Percentiles rank a stretch among this genome's conserved stretches.
phyloP scores from a whole-genome alignment of 2,797 vertebrate species.

The Helostoma temminkii region DNA sequence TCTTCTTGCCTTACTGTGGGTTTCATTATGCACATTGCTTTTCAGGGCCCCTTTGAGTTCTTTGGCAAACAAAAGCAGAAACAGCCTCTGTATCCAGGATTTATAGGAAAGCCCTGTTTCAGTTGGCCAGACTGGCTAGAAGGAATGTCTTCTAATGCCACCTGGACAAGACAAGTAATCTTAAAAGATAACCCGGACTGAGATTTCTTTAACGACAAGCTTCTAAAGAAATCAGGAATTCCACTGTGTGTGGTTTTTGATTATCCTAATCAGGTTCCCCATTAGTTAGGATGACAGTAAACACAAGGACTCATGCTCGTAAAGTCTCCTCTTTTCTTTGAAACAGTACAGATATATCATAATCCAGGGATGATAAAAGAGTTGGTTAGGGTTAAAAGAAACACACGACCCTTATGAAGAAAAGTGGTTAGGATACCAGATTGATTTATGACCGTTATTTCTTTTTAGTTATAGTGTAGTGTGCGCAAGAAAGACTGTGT shows the following conservation, averaged over 20 bases:
- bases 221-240: conserved; percentile 1
- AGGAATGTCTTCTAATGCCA: conserved; percentile 57
- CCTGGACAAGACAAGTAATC: conserved; percentile 47
- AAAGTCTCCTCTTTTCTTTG: no score
- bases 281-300: neutral
- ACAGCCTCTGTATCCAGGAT: conserved; percentile 64
- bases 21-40: conserved; percentile 75
- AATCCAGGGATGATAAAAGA: conserved; percentile 6
- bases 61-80: conserved; percentile 66
- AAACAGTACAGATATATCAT: neutral
- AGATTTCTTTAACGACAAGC: neutral
- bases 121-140: conserved; percentile 29
- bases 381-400: neutral
- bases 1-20: conserved; percentile 40
- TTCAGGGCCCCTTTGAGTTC: conserved; percentile 60
- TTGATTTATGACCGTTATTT: no score
- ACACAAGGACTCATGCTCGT: no score
- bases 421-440: no score
- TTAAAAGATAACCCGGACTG: neutral
- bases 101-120: conserved; percentile 60
- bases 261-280: neutral
- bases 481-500: neutral
- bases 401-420: no score
- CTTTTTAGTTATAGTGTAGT: no score
- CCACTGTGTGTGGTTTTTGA: neutral